Evolutionary conservation across 2,113 vertebrate genomes (phyloP).

Genomic region (Hepsetus odoe): DNA sequence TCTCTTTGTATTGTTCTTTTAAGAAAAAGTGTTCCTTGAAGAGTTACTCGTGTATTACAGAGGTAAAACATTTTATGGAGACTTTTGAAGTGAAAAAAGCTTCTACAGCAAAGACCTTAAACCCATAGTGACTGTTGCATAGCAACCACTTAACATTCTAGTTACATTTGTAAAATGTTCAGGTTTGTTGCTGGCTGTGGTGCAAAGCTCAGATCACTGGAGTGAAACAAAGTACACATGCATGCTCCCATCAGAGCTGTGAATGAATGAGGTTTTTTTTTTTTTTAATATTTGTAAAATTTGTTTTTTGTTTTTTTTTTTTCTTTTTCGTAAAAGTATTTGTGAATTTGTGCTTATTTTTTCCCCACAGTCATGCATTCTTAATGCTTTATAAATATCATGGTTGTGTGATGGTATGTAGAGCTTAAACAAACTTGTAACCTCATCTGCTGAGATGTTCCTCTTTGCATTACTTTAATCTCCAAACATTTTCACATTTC

Average conservation of each 20-base stretch:
- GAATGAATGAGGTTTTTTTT: constrained; percentile 73
- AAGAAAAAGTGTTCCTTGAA: constrained; percentile 20
- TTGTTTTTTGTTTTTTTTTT: constrained; percentile 50
- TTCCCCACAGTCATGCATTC: constrained; percentile 64
- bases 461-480: constrained; percentile 46
- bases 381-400: constrained; percentile 62
- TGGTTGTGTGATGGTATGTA: constrained; percentile 69
- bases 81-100: not conserved
- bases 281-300: constrained; percentile 59
- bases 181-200: constrained; percentile 75
- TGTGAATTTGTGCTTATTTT: constrained; percentile 72
- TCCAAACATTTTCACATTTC: constrained; percentile 31
- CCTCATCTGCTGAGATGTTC: constrained; percentile 50
- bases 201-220: constrained; percentile 73
- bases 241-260: constrained; percentile 73
- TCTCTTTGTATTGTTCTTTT: not conserved
- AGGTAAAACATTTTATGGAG: constrained; percentile 1
- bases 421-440: constrained; percentile 73
- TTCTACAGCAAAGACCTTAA: constrained; percentile 39
- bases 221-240: constrained; percentile 75
- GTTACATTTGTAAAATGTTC: constrained; percentile 70
- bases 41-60: not conserved
- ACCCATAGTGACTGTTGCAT: constrained; percentile 66
- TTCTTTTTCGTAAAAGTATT: constrained; percentile 75
- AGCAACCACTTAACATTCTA: constrained; percentile 72